A percentile compares a stretch with the other conserved stretches of the same genome.
Evolutionary conservation across 2,797 vertebrate species (phyloP).

Genomic region (Cyclopterus lumpus): DNA sequence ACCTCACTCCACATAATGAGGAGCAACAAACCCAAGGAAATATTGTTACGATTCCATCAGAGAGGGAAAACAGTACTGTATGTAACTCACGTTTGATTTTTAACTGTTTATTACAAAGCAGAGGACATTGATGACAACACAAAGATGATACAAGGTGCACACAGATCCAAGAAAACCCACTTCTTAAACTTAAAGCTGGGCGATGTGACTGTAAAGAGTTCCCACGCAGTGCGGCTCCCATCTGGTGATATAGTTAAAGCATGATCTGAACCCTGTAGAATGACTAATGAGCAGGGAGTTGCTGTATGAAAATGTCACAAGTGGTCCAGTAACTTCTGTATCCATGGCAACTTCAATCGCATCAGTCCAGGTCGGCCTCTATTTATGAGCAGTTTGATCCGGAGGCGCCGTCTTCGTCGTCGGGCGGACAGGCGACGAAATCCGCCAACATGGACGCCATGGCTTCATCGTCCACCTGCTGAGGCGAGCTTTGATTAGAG

Average conservation of each 20-base stretch:
- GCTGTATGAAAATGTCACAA: slow-evolving; percentile 24
- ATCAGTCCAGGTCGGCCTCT: slow-evolving; percentile 11
- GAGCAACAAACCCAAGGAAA: background rate
- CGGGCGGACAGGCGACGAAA: slow-evolving; percentile 91
- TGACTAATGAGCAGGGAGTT: background rate
- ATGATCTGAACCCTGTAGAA: too few relatives aligned
- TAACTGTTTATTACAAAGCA: slow-evolving; percentile 37
- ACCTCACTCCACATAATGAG: background rate
- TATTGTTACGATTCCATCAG: too few relatives aligned
- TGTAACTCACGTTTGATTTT: background rate
- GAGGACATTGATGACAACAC: slow-evolving; percentile 38
- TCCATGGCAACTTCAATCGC: background rate
- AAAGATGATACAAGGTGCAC: slow-evolving; percentile 40
- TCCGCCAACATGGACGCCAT: slow-evolving; percentile 93
- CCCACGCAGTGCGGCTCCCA: slow-evolving; percentile 1
- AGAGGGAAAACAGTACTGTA: background rate
- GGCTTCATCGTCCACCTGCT: slow-evolving; percentile 80
- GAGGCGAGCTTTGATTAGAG: background rate
- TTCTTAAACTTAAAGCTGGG: background rate
- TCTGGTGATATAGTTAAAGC: background rate
- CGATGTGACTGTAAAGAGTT: background rate
- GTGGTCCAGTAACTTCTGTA: background rate
- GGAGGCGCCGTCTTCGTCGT: slow-evolving; percentile 84
- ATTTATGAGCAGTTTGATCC: slow-evolving; percentile 51
- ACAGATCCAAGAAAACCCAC: slow-evolving; percentile 20